Evolutionary conservation across 2,888 invertebrate species (phyloP).

Genomic region (Athalia cordata): DNA sequence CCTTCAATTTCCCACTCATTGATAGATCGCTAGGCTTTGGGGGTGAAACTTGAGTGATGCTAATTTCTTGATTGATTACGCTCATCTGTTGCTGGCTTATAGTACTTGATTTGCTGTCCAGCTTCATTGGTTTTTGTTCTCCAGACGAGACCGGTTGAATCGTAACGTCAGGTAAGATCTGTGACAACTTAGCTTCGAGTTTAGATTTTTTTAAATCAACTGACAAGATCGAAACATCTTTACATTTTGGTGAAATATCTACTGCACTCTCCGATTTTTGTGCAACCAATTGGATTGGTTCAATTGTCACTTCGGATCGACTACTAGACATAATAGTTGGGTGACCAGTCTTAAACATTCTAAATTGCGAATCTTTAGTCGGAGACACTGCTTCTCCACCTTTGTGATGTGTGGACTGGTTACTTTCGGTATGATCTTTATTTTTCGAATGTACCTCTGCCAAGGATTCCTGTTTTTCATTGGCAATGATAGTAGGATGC

Average conservation of each 20-base stretch:
- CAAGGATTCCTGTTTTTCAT: constrained; percentile 56
- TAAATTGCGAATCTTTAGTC: constrained; percentile 47
- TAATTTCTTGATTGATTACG: constrained; percentile 68
- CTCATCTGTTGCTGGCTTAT: constrained; percentile 67
- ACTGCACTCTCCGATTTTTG: constrained; percentile 54
- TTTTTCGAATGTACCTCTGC: constrained; percentile 47
- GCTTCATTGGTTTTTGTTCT: constrained; percentile 55
- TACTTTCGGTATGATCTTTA: constrained; percentile 23
- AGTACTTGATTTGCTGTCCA: constrained; percentile 58
- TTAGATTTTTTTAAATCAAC: constrained; percentile 68
- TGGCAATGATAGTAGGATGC: constrained; percentile 67
- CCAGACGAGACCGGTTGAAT: constrained; percentile 66
- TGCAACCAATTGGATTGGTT: constrained; percentile 59
- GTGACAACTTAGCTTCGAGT: constrained; percentile 64
- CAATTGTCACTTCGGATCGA: constrained; percentile 65
- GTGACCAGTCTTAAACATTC: constrained; percentile 59
- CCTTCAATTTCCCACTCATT: constrained; percentile 65
- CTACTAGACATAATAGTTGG: constrained; percentile 56
- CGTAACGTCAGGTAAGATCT: constrained; percentile 68
- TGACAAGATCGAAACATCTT: constrained; percentile 66
- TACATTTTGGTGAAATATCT: constrained; percentile 62
- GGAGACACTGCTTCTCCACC: constrained; percentile 45
- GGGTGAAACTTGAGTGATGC: constrained; percentile 67
- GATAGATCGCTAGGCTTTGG: constrained; percentile 55
- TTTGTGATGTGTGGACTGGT: constrained; percentile 50